Evolutionary conservation across 2,797 vertebrate species (phyloP).

Genomic region (Ciconia nigra): DNA sequence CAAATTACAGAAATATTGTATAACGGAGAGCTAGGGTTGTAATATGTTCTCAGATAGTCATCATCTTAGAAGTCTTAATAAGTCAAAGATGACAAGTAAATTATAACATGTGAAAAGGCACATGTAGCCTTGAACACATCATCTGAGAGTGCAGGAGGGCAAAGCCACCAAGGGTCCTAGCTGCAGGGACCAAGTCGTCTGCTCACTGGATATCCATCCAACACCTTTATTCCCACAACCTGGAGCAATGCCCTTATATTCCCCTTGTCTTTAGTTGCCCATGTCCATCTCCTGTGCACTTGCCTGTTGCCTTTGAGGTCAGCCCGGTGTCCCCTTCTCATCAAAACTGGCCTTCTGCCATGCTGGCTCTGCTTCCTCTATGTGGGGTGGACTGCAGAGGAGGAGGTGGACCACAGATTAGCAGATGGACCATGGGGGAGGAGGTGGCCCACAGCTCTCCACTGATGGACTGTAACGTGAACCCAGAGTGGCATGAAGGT

Average conservation of each 20-base stretch:
- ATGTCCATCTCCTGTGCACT: neutral
- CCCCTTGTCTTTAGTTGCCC: neutral
- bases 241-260: neutral
- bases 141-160: neutral
- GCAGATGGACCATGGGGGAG: neutral
- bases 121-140: neutral
- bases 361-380: neutral
- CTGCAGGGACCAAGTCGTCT: neutral
- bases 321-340: neutral
- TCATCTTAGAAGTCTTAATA: neutral
- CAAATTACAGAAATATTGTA: neutral
- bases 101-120: neutral
- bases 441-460: neutral
- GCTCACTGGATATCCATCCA: neutral
- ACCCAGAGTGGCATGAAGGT: neutral
- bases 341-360: neutral
- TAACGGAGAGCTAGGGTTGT: neutral
- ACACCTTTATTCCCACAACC: neutral
- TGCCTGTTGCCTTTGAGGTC: neutral
- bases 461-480: neutral
- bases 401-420: neutral
- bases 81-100: neutral
- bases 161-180: neutral
- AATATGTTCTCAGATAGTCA: neutral
- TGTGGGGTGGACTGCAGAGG: fast-evolving